A percentile compares a stretch with the other conserved stretches of the same genome.
Conservation (phyloP, 1,140 invertebrate species). For the Leptinotarsa lineolata region DNA sequence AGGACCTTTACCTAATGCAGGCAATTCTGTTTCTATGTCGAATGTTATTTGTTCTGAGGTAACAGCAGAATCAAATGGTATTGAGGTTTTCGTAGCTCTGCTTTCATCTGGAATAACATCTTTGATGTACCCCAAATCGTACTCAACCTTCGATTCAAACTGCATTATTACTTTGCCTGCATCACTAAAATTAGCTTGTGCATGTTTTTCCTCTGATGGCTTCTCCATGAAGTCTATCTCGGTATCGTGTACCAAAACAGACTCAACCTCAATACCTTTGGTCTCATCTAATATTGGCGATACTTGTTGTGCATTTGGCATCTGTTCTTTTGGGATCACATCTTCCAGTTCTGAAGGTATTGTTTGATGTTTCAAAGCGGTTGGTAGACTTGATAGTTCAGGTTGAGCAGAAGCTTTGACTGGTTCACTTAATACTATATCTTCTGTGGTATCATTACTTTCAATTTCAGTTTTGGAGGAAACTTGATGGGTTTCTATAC, state of each 20-base stretch:
- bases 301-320: slow-evolving; percentile 54
- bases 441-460: slow-evolving; percentile 38
- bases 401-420: slow-evolving; percentile 37
- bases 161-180: slow-evolving; percentile 36
- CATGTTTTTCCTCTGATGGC: slow-evolving; percentile 29
- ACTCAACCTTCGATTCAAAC: slow-evolving; percentile 34
- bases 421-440: slow-evolving; percentile 36
- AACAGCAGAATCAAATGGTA: slow-evolving; percentile 38
- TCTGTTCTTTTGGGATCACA: slow-evolving; percentile 37
- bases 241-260: slow-evolving; percentile 40
- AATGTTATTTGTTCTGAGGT: slow-evolving; percentile 35
- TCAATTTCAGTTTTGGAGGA: slow-evolving; percentile 42
- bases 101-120: slow-evolving; percentile 33
- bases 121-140: slow-evolving; percentile 35
- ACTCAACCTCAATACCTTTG: slow-evolving; percentile 36
- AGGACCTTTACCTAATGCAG: slow-evolving; percentile 26
- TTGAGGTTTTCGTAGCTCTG: slow-evolving; percentile 31
- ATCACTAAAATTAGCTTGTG: slow-evolving; percentile 36
- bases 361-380: slow-evolving; percentile 47
- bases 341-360: slow-evolving; percentile 51
- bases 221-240: slow-evolving; percentile 40
- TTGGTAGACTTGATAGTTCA: slow-evolving; percentile 43
- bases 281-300: slow-evolving; percentile 36
- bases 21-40: slow-evolving; percentile 34
- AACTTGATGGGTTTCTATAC: slow-evolving; percentile 40